Base-by-base conservation (phyloP, 2,888 invertebrate genomes). In the Nyleta sp. region DNA sequence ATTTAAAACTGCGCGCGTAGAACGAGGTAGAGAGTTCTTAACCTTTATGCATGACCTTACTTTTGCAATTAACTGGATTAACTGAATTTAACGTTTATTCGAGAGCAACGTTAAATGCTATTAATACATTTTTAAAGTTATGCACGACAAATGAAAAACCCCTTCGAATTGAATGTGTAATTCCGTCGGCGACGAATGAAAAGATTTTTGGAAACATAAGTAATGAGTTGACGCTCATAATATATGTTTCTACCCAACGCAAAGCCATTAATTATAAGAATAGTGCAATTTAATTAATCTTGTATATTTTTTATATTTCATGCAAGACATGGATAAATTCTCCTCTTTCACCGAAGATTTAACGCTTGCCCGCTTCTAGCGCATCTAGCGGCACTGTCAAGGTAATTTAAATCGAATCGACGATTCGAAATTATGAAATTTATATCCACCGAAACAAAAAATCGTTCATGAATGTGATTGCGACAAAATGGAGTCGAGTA, bases 301-400 rank as follows among this genome's bases (percentile, higher is more conserved):
- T 80, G 64, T 78, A 70, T 62, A 73, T 79, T 82, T 80, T 82
- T 78, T 83, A 44, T 83, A 78, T 86, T 81, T 84, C 81, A 84
- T 81, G 82, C 81, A 88, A 89, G 90, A 89, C 85, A 87, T 89
- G 88, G 90, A 90, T 86, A 90, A 89, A 77, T 90, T 89, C 82
- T 90, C 90, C 87, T 90, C 90, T 86, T 90, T 90, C 90, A 89
- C 87, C 84, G 90, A 90, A 87, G 90, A 90, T 86, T 88, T 90
- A 85, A 88, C 87, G 85, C 88, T 90, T 84, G 90, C 90, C 86
- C 90, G 90, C 86, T 90, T 90, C 89, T 90, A 90, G 90, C 90
- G 90, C 88, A 90, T 90, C 89, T 90, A 90, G 90, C 90, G 90
- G 90, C 89, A 90, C 89, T 90, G 89, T 89, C 89, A 90, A 90